phyloP scores from a whole-genome alignment of 1,140 invertebrate genomes.

The Drosophila simulans region DNA sequence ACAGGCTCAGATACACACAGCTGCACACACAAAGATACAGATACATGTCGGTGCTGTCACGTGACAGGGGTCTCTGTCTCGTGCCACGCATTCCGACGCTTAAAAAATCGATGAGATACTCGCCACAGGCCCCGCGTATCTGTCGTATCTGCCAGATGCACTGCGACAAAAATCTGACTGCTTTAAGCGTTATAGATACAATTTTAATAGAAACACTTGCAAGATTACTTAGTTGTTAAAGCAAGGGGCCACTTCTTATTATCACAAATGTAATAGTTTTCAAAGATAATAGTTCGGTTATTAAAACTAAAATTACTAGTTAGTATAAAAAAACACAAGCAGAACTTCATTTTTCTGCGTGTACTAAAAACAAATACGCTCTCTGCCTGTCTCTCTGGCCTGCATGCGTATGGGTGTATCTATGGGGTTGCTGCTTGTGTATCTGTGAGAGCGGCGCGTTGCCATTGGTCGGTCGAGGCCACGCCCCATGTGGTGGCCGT shows the following conservation, averaged over 20 bases:
- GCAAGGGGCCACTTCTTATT: too few relatives aligned
- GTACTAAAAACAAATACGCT: slow-evolving; percentile 1
- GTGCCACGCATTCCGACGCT: slow-evolving; percentile 57
- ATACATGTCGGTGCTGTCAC: slow-evolving; percentile 37
- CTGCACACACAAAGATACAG: slow-evolving; percentile 10
- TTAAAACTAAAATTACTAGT: too few relatives aligned
- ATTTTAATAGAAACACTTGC: too few relatives aligned
- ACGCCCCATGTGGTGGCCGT: slow-evolving; percentile 37
- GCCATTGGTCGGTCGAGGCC: slow-evolving; percentile 16
- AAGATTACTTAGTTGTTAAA: neutral
- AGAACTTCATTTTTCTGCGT: neutral
- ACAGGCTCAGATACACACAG: slow-evolving; percentile 6
- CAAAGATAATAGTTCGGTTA: too few relatives aligned
- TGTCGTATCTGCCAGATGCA: slow-evolving; percentile 15
- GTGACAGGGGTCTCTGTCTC: slow-evolving; percentile 58
- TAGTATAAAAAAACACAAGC: too few relatives aligned
- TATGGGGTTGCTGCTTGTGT: slow-evolving; percentile 35
- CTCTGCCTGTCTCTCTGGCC: slow-evolving; percentile 5
- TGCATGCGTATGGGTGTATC: slow-evolving; percentile 2
- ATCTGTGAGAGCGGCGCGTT: slow-evolving; percentile 36
- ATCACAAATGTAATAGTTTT: too few relatives aligned
- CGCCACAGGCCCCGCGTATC: slow-evolving; percentile 8
- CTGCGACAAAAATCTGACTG: neutral
- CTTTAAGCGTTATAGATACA: too few relatives aligned
- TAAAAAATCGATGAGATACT: slow-evolving; percentile 55